Conservation (phyloP, 2,113 vertebrate species). For the Rhinopomastus cyanomelas region DNA sequence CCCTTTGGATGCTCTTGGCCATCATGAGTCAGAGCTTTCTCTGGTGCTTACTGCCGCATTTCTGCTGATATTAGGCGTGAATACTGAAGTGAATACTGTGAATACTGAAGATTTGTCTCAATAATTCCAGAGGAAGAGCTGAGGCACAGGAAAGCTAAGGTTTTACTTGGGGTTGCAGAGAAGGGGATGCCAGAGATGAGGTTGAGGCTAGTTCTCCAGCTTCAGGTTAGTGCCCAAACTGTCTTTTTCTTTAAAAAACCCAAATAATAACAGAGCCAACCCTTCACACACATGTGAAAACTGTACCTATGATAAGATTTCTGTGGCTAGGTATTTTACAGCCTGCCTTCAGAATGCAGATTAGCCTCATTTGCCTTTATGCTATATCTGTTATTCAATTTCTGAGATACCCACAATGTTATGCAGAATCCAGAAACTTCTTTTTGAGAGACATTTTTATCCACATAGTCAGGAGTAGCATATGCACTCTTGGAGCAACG, state of each 20-base stretch:
- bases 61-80: not conserved
- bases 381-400: not conserved
- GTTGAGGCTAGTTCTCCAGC: not conserved
- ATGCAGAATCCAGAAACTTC: not conserved
- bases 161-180: not conserved
- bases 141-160: not conserved
- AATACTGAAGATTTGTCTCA: not conserved
- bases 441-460: not conserved
- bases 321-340: not conserved
- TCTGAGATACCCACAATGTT: not conserved
- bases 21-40: not conserved
- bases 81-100: not conserved
- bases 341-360: not conserved
- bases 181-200: not conserved
- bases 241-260: not conserved
- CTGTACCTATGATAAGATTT: not conserved
- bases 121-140: not conserved
- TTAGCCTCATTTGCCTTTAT: not conserved
- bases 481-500: accelerated
- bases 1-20: not conserved
- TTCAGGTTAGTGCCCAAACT: not conserved
- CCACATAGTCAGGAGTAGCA: not conserved
- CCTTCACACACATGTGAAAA: not conserved
- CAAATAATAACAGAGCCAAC: not conserved
- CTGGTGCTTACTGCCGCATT: not conserved